Base-by-base conservation (phyloP, 2,888 invertebrate genomes). In the Geophilus truncorum region DNA sequence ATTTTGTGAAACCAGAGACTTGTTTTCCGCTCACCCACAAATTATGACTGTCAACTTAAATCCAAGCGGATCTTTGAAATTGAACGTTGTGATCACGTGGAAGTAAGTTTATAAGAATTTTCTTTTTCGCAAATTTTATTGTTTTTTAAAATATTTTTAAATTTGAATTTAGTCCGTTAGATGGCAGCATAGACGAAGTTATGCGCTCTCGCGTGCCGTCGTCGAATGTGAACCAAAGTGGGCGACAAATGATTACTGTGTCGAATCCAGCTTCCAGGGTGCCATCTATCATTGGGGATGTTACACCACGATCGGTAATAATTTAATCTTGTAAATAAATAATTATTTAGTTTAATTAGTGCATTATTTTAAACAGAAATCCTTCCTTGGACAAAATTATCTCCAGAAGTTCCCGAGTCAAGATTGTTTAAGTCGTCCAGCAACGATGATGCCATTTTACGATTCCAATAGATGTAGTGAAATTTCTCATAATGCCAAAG, bases 1-100 rank as follows among this genome's bases (percentile, higher is more conserved):
- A 84, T 87, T 87, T 82, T 90, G 90, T 85, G 90, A 90, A 83
- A 89, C 89, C 21, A 87, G 88, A 80, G 89, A 90, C 82, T 86
- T 90, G 77, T 90, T 90, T 84, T 88, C 89, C n/a, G 87, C 89
- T 5, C 88, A 89, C 82, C 89, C 90, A 0, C 90, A 90, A 84
- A 85, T 90, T 80, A 89, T 90, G 88, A 90, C 90, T 0, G 88
- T 90, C 85, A 90, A 89, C 84, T 86, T 90, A 82, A 90, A 90
- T 84, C 86, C 88, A 12, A 88, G 88, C 83, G 90, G 90, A 81
- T 89, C 90, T 5, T 87, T 90, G 82, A 90, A 90, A 85, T 87
- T 90, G 78, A 89, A 89, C 83, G 84, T 90, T 80, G 86, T 90
- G 80, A 88, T 90, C 81, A 88, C 88, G 5, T 90, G 90, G 90